phyloP scores from a whole-genome alignment of 2,113 vertebrate genomes.

The Lepus americanus region DNA sequence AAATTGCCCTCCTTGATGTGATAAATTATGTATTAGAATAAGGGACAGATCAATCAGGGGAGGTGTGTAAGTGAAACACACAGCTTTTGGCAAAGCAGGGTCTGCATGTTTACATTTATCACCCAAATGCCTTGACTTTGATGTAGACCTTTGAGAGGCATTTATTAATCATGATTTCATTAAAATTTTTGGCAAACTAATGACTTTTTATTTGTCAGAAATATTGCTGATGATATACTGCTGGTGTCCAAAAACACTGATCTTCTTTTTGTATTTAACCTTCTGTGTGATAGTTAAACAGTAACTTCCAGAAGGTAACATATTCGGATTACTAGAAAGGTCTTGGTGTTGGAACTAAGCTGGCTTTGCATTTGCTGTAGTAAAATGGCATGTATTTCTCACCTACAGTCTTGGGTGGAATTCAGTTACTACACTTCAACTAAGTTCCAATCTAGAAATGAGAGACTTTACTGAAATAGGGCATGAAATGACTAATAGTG shows the following conservation, averaged over 20 bases:
- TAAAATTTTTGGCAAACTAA: constrained; percentile 86
- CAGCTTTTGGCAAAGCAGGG: constrained; percentile 86
- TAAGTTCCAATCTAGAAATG: constrained; percentile 18
- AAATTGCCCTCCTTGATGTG: constrained; percentile 84
- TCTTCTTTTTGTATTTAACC: constrained; percentile 83
- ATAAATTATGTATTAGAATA: constrained; percentile 90
- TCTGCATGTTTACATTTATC: constrained; percentile 88
- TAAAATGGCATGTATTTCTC: background rate
- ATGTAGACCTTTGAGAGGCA: constrained; percentile 87
- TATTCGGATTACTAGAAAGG: constrained; percentile 52
- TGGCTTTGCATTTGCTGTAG: constrained; percentile 33
- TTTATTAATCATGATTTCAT: constrained; percentile 91
- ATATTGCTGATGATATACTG: constrained; percentile 84
- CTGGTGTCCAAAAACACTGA: constrained; percentile 78
- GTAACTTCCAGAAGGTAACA: constrained; percentile 61
- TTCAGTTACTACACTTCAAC: constrained; percentile 1
- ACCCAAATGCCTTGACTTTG: constrained; percentile 86
- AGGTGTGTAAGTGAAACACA: constrained; percentile 82
- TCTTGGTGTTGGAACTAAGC: constrained; percentile 53
- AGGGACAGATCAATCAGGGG: constrained; percentile 88
- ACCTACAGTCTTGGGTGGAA: constrained; percentile 29
- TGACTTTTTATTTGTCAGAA: constrained; percentile 87
- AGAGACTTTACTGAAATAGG: constrained; percentile 50
- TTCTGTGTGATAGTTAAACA: constrained; percentile 79
- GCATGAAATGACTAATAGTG: constrained; percentile 56